A percentile compares a stretch with the other conserved stretches of the same genome.
Conservation (phyloP, 2,888 invertebrate genomes). For the Spilosoma lubricipeda region DNA sequence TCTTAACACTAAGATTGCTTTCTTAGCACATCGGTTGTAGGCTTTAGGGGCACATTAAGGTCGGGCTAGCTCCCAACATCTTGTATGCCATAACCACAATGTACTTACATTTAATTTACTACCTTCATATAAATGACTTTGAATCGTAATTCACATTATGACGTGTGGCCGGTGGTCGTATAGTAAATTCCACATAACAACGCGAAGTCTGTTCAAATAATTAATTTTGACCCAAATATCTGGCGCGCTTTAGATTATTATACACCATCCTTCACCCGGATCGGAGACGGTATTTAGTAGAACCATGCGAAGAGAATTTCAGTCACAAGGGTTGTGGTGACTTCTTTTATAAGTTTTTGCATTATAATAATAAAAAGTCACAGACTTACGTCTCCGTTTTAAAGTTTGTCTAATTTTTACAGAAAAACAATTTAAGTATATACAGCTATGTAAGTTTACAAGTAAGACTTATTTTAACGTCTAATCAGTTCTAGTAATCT, state of each 20-base stretch:
- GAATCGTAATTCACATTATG: constrained; percentile 64
- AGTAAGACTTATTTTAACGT: background rate
- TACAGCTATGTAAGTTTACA: background rate
- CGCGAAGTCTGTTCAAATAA: constrained; percentile 64
- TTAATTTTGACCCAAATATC: constrained; percentile 61
- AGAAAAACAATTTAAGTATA: background rate
- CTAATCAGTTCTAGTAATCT: background rate
- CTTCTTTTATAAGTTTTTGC: background rate
- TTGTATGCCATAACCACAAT: constrained; percentile 68
- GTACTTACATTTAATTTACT: constrained; percentile 76
- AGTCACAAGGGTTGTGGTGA: constrained; percentile 10
- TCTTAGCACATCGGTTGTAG: constrained; percentile 48
- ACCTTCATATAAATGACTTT: constrained; percentile 68
- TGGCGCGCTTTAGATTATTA: constrained; percentile 53
- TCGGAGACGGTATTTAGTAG: constrained; percentile 19
- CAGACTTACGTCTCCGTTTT: background rate
- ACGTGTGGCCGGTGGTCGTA: constrained; percentile 56
- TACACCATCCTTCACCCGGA: constrained; percentile 45
- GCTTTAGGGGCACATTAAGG: constrained; percentile 67
- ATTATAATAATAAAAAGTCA: constrained; percentile 17
- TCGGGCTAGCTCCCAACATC: constrained; percentile 79
- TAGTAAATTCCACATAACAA: constrained; percentile 66
- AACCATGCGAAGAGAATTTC: constrained; percentile 26
- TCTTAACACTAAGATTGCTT: constrained; percentile 9
- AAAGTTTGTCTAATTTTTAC: too few relatives aligned